Conservation (phyloP, 2,113 vertebrate genomes). For the Vulpes ferrilata region DNA sequence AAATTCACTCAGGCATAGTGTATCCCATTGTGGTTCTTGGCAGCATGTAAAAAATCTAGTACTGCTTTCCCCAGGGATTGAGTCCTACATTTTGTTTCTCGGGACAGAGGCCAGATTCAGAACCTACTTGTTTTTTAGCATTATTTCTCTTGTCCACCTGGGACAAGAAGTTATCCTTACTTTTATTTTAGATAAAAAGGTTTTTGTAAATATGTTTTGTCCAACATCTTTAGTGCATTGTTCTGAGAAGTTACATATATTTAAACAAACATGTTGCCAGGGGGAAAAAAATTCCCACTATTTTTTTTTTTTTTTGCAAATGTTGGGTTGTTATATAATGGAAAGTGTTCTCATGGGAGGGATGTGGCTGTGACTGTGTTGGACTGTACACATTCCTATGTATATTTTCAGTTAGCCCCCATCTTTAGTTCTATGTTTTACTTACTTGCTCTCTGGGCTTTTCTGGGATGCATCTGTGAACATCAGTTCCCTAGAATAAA, state of each 20-base stretch:
- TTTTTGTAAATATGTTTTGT: not conserved
- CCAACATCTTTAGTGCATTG: not conserved
- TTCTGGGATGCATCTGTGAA: not conserved
- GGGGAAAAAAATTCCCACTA: not conserved
- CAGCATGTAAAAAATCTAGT: not conserved
- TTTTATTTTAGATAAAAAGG: not conserved
- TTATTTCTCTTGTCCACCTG: not conserved
- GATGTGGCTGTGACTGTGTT: not conserved
- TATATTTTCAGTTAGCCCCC: not conserved
- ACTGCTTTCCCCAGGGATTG: not conserved
- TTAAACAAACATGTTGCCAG: not conserved
- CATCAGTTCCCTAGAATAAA: not conserved
- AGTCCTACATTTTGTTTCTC: not conserved
- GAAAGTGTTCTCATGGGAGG: not conserved
- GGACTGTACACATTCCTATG: not conserved
- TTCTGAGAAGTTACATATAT: not conserved
- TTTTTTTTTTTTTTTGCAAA: not conserved
- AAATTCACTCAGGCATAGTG: not conserved
- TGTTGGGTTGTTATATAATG: not conserved
- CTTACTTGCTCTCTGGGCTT: not conserved
- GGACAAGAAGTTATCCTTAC: not conserved
- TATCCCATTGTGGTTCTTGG: not conserved
- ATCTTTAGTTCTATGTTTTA: not conserved
- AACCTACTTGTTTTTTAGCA: not conserved
- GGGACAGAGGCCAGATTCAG: not conserved